Percentiles rank a stretch among this genome's conserved stretches.
These are phyloP conservation scores for Hemicordylus capensis DNA, from an alignment of 2,113 vertebrate genomes.

Conservation along the genomic window DNA sequence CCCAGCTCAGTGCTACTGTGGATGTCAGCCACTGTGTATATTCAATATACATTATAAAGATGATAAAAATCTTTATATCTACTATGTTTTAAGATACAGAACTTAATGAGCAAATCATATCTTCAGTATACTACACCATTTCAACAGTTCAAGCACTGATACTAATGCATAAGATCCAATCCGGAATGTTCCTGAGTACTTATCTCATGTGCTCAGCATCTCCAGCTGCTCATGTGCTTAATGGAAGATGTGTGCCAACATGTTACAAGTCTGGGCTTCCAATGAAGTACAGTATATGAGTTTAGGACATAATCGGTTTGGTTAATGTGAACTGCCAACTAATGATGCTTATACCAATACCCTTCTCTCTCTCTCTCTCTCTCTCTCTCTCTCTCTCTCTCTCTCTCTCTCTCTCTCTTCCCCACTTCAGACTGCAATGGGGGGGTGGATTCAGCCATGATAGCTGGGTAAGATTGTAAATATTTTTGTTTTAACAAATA, in stretches of 20 bases:
- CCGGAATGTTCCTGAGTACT: neutral
- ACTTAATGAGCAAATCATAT: neutral
- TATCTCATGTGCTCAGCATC: neutral
- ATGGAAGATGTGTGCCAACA: neutral
- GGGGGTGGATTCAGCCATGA: constrained; percentile 8
- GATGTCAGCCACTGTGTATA: no score
- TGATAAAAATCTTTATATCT: neutral
- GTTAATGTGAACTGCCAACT: constrained; percentile 31
- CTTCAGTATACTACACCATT: neutral
- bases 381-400: neutral
- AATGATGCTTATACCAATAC: constrained; percentile 50
- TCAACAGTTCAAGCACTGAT: neutral
- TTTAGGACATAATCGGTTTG: constrained; percentile 29
- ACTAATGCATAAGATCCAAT: neutral
- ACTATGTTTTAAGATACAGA: neutral
- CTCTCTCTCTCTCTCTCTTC: neutral
- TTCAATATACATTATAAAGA: neutral
- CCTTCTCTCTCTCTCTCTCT: constrained; percentile 20
- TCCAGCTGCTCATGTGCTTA: neutral
- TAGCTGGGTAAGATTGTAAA: constrained; percentile 49
- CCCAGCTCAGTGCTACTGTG: no score
- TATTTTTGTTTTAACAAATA: no score
- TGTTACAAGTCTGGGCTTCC: neutral
- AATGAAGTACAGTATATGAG: constrained; percentile 33
- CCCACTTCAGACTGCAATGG: constrained; percentile 23